Conservation (phyloP, 2,888 invertebrate genomes). For the Drosophila gaucha region DNA sequence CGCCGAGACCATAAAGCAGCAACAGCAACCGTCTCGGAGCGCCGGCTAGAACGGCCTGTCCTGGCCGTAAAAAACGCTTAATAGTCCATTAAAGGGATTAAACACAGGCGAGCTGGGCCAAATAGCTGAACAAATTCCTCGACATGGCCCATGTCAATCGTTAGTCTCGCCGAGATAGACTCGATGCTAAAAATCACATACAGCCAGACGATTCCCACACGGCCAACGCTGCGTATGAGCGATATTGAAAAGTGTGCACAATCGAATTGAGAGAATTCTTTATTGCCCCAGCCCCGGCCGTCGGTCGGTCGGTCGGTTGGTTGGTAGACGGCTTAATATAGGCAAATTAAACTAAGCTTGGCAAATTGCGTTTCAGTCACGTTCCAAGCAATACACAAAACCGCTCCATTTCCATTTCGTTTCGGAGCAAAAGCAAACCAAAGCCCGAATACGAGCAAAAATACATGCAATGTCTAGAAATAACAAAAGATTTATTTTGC, state of each 20-base stretch:
- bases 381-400: slow-evolving; percentile 63
- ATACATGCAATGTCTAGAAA: slow-evolving; percentile 53
- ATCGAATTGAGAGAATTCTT: slow-evolving; percentile 42
- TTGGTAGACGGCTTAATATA: slow-evolving; percentile 40
- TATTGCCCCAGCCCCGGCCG: slow-evolving; percentile 35
- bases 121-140: slow-evolving; percentile 63
- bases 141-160: slow-evolving; percentile 64
- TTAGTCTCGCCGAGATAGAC: slow-evolving; percentile 11
- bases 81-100: slow-evolving; percentile 71
- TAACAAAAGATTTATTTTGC: background rate
- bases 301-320: slow-evolving; percentile 16
- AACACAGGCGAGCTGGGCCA: slow-evolving; percentile 52
- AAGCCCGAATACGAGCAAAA: slow-evolving; percentile 48
- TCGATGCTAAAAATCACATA: slow-evolving; percentile 61
- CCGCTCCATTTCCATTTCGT: slow-evolving; percentile 65
- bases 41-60: slow-evolving; percentile 23
- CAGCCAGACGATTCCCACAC: slow-evolving; percentile 11
- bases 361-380: slow-evolving; percentile 75
- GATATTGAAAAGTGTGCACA: slow-evolving; percentile 55
- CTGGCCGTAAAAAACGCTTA: slow-evolving; percentile 65
- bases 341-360: slow-evolving; percentile 79
- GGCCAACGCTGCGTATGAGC: slow-evolving; percentile 57
- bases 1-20: slow-evolving; percentile 46
- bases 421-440: slow-evolving; percentile 30
- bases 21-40: slow-evolving; percentile 16